phyloP scores from a whole-genome alignment of 2,888 invertebrate species.

The Invenusta paracnida region DNA sequence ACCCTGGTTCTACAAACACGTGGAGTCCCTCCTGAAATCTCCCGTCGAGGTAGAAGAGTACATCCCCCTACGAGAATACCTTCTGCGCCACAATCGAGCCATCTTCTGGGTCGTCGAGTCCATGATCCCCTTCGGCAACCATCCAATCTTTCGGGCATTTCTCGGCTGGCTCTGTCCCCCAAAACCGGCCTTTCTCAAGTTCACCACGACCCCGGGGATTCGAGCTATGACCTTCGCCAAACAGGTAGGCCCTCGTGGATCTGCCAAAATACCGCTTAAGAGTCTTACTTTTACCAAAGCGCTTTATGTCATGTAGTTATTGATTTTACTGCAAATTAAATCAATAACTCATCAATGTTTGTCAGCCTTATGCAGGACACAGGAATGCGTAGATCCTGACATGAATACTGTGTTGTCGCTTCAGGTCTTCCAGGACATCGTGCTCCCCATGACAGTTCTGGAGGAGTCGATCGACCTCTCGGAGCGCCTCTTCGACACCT shows the following conservation, averaged over 20 bases:
- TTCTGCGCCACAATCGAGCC: conserved; percentile 74
- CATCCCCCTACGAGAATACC: conserved; percentile 75
- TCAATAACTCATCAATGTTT: too few relatives aligned
- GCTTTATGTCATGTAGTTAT: too few relatives aligned
- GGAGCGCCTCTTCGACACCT: conserved; percentile 66
- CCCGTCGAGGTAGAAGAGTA: conserved; percentile 64
- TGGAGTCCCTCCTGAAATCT: conserved; percentile 63
- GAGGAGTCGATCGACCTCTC: conserved; percentile 65
- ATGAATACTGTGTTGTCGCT: conserved; percentile 61
- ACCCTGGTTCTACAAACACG: conserved; percentile 79
- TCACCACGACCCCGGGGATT: conserved; percentile 70
- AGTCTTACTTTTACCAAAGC: too few relatives aligned
- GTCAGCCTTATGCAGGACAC: too few relatives aligned
- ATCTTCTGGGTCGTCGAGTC: conserved; percentile 78
- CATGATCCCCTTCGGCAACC: conserved; percentile 77
- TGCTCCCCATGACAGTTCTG: conserved; percentile 69
- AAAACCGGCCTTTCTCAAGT: conserved; percentile 74
- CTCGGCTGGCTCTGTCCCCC: conserved; percentile 79
- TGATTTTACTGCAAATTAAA: too few relatives aligned
- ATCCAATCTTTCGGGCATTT: conserved; percentile 69
- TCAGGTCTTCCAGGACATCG: conserved; percentile 76
- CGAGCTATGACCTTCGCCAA: conserved; percentile 67
- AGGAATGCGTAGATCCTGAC: too few relatives aligned
- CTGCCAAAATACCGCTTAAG: neutral
- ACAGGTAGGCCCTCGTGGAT: neutral